Percentiles rank a stretch among this genome's conserved stretches.
These are phyloP conservation scores for Druon quercuslanigerum DNA, from an alignment of 1,140 invertebrate species.

Conservation along the genomic window DNA sequence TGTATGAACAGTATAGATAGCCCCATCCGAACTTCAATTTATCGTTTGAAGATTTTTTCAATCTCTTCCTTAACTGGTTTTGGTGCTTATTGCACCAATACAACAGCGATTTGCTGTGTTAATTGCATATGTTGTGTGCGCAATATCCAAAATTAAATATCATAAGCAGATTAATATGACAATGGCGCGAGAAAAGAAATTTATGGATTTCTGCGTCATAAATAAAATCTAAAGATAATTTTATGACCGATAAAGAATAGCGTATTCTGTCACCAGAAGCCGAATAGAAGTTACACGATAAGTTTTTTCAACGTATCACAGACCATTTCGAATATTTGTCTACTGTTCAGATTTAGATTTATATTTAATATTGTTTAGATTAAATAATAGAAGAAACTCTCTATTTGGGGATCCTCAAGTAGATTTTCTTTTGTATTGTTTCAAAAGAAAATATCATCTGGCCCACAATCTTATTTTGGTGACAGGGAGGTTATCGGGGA, in stretches of 20 bases:
- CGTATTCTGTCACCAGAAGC: too few species aligned
- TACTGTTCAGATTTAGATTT: too few species aligned
- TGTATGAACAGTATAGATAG: not conserved
- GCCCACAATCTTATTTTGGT: slow-evolving; percentile 6
- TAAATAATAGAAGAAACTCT: not conserved
- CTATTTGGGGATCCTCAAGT: too few species aligned
- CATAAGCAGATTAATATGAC: not conserved
- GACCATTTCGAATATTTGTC: slow-evolving; percentile 34
- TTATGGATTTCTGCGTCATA: too few species aligned
- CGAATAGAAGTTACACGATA: slow-evolving; percentile 15
- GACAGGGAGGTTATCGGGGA: slow-evolving; percentile 43
- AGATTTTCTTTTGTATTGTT: too few species aligned
- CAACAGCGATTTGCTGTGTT: not conserved
- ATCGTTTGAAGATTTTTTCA: slow-evolving; percentile 26
- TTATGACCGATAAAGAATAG: too few species aligned
- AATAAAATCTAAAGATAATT: too few species aligned
- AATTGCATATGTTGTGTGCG: not conserved
- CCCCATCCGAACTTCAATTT: slow-evolving; percentile 26
- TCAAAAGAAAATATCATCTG: too few species aligned
- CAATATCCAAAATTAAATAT: not conserved
- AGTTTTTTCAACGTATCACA: not conserved
- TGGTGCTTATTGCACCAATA: slow-evolving; percentile 33
- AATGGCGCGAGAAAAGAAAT: not conserved
- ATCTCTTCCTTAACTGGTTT: slow-evolving; percentile 34
- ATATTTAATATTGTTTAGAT: too few species aligned